Percentiles rank a stretch among this genome's conserved stretches.
phyloP scores from a whole-genome alignment of 2,113 vertebrate species.

The Sapajus apella region DNA sequence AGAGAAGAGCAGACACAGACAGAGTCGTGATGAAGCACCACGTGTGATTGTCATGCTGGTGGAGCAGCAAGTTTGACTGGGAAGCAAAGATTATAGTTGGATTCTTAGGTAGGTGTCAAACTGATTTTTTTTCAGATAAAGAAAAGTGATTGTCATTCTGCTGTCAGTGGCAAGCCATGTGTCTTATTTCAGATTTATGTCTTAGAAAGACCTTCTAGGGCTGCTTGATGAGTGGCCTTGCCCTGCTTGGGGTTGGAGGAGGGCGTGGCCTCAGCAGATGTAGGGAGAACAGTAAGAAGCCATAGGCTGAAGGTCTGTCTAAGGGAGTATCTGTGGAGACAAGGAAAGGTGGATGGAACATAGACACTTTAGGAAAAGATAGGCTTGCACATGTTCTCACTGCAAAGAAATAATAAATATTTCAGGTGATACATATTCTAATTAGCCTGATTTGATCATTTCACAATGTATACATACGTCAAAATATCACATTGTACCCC shows the following conservation, averaged over 20 bases:
- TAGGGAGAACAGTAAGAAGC: not conserved
- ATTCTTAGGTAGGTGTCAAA: not conserved
- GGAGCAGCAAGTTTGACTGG: not conserved
- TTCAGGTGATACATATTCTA: not conserved
- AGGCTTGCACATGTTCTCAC: not conserved
- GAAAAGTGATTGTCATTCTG: not conserved
- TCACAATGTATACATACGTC: not conserved
- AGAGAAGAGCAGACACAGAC: not conserved
- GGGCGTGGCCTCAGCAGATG: not conserved
- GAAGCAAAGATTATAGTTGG: not conserved
- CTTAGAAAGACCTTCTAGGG: not conserved
- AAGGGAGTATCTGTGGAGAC: not conserved
- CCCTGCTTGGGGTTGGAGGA: not conserved
- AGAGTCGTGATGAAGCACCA: not conserved
- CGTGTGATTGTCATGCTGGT: not conserved
- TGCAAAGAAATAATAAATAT: not conserved
- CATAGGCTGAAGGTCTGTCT: not conserved
- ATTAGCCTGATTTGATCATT: not conserved
- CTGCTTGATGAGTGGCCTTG: not conserved
- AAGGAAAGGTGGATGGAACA: not conserved
- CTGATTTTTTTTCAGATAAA: not conserved
- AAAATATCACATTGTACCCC: not conserved
- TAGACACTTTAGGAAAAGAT: not conserved
- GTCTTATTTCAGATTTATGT: not conserved
- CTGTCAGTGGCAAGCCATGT: not conserved